Evolutionary conservation across 2,888 invertebrate species (phyloP), one percentile per base, ranked within the genome.

Genomic region (Pharmacophagus antenor): DNA sequence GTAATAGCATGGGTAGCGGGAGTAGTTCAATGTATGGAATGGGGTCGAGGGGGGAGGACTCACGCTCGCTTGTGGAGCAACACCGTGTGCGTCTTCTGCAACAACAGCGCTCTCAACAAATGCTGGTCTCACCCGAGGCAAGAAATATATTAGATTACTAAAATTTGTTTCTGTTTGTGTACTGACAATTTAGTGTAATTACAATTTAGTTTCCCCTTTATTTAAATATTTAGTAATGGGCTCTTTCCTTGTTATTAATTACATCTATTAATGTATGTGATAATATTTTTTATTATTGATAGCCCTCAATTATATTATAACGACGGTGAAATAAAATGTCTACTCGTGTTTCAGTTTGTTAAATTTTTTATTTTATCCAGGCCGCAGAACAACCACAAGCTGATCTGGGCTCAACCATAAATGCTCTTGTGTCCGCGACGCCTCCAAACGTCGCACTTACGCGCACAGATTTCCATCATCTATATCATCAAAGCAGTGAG

Each of bases 361-460:
- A 23, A 8, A 25, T 49, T 2, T 51, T 21, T 23, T 20, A 18
- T 50, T 42, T 12, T 31, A 64, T 64, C 1, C 74, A 89, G 89
- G 89, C 87, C 31, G 81, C 95, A 56, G 95, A 95, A 77, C 95
- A 94, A 79, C 95, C 95, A 61, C 94, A 94, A 64, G 91, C 93
- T 41, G 91, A 92, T 63, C 76, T 90, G 55, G 88, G 88, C 6
- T 85, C 89, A 65, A 97, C 95, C 74, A 96, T 98, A 72, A 96
- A 95, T 77, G 96, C 95, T 64, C 92, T 98, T 69, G 92, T 97
- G 73, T 95, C 95, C 71, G 95, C 95, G 51, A 96, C 96, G 65
- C 96, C 97, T 58, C 96, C 96, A 55, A 98, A 98, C 84, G 98
- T 98, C 56, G 94, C 97, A 63, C 91, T 98, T 66, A 95, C 96